Evolutionary conservation across 2,113 vertebrate genomes (phyloP).

Genomic region (Rhinoptilus africanus): DNA sequence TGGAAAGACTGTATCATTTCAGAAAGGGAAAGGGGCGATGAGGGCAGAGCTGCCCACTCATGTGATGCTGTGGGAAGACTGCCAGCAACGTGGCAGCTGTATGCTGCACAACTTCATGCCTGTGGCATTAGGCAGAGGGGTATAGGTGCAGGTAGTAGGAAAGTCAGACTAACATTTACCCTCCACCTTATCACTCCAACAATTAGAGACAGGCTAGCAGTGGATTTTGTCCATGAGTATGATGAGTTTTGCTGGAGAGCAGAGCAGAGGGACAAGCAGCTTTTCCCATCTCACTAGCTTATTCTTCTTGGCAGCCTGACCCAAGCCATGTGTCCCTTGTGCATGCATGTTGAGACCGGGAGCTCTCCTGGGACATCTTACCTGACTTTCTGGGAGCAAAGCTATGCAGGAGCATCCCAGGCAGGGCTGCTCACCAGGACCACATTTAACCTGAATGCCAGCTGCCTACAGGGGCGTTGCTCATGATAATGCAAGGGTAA

Average conservation of each 20-base stretch:
- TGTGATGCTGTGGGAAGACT: background rate
- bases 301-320: background rate
- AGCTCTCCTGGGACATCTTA: background rate
- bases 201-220: background rate
- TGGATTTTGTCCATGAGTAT: background rate
- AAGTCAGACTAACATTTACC: background rate
- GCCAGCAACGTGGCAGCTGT: background rate
- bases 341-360: background rate
- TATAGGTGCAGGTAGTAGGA: background rate
- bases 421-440: background rate
- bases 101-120: background rate
- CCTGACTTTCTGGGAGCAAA: background rate
- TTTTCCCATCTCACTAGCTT: background rate
- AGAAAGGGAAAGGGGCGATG: accelerated
- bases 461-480: background rate
- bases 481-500: background rate
- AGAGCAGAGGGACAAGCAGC: background rate
- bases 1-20: background rate
- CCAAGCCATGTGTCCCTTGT: background rate
- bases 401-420: background rate
- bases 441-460: background rate
- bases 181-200: background rate
- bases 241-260: background rate
- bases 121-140: background rate
- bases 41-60: background rate